These are phyloP conservation scores for Balaenoptera acutorostrata DNA, from an alignment of 2,113 vertebrate genomes.

Conservation along the genomic window DNA sequence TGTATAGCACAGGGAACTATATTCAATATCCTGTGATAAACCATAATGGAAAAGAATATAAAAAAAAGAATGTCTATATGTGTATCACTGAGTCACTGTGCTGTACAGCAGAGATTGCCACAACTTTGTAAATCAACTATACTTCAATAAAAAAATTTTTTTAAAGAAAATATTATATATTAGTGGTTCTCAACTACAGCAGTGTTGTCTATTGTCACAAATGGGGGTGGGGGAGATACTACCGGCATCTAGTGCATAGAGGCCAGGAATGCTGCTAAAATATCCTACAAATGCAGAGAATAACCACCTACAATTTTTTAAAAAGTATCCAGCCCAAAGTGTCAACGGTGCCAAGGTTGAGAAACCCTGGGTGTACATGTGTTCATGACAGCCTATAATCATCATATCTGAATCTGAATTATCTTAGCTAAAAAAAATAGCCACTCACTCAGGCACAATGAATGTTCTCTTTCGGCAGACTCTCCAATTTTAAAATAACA, in stretches of 20 bases:
- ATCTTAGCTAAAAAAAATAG: background rate
- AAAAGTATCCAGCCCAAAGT: background rate
- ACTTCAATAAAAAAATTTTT: background rate
- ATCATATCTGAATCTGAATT: background rate
- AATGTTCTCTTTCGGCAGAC: background rate
- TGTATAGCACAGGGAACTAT: no score
- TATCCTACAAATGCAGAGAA: background rate
- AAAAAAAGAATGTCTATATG: no score
- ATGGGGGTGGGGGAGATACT: no score
- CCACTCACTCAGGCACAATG: background rate
- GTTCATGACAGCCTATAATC: background rate
- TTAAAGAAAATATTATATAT: background rate
- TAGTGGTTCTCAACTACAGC: background rate
- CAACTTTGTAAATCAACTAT: background rate
- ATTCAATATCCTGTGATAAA: no score
- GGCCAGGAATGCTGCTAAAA: background rate
- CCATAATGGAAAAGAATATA: no score
- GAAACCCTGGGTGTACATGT: background rate
- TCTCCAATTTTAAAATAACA: conserved; percentile 17
- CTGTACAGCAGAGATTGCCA: background rate
- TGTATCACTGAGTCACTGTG: no score
- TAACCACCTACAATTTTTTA: background rate
- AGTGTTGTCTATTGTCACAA: background rate
- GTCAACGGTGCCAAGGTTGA: background rate
- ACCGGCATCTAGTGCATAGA: background rate